Evolutionary conservation across 2,113 vertebrate species (phyloP).

Genomic region (Cichladusa arquata): DNA sequence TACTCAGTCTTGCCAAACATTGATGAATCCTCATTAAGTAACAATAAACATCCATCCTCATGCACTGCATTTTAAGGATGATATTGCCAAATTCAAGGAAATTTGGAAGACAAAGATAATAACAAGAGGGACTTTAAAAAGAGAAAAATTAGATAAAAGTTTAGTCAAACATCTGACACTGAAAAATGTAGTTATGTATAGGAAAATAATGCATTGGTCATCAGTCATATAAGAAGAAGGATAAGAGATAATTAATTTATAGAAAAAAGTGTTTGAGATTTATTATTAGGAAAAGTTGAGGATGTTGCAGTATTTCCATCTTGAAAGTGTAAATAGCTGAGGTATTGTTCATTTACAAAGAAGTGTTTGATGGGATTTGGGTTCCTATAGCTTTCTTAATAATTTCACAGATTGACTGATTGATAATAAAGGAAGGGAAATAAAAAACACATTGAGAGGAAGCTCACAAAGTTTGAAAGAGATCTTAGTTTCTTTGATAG

Average conservation of each 20-base stretch:
- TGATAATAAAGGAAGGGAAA: neutral
- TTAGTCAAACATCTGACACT: neutral
- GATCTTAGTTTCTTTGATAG: neutral
- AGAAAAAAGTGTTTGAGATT: neutral
- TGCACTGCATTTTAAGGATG: neutral
- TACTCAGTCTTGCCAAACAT: neutral
- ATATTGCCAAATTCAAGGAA: neutral
- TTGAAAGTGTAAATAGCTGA: neutral
- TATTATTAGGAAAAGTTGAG: neutral
- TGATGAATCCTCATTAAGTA: neutral
- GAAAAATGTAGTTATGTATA: neutral
- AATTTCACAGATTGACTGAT: neutral
- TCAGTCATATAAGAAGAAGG: neutral
- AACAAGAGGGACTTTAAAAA: neutral
- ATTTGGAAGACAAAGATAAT: neutral
- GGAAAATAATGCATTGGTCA: neutral
- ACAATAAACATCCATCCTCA: rapidly evolving
- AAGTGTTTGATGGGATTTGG: neutral
- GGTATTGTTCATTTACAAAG: neutral
- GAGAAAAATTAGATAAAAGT: neutral
- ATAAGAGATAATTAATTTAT: neutral
- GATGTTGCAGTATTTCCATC: neutral
- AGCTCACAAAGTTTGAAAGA: neutral
- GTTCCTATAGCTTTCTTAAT: neutral
- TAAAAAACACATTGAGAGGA: neutral